Conservation (phyloP, 2,888 invertebrate genomes). For the Leucozona laternaria region DNA sequence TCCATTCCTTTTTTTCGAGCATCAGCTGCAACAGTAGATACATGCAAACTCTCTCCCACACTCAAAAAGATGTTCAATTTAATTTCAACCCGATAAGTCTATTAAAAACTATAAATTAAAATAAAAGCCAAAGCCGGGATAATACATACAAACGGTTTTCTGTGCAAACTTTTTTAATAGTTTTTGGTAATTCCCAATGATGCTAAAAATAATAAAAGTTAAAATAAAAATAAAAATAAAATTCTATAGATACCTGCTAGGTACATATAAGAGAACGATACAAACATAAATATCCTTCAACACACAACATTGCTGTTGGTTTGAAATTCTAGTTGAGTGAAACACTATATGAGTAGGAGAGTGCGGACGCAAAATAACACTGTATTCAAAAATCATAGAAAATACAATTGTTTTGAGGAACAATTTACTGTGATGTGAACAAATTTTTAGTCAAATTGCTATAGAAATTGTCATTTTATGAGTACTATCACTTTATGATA, state of each 20-base stretch:
- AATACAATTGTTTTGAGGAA: too few species aligned
- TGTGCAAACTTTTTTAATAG: constrained; percentile 53
- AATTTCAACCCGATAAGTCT: constrained; percentile 24
- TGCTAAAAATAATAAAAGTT: constrained; percentile 6
- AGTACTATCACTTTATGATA: too few species aligned
- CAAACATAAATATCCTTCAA: constrained; percentile 47
- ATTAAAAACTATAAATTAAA: constrained; percentile 55
- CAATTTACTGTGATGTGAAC: too few species aligned
- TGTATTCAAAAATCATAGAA: too few species aligned
- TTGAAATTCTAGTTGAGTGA: background rate
- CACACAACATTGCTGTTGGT: background rate
- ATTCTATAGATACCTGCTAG: too few species aligned
- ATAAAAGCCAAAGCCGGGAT: constrained; percentile 7
- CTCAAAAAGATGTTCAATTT: constrained; percentile 12
- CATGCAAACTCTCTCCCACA: background rate
- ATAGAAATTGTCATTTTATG: too few species aligned
- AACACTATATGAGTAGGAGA: too few species aligned
- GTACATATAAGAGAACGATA: background rate
- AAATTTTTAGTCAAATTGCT: too few species aligned
- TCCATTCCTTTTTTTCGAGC: background rate
- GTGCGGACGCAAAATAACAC: too few species aligned
- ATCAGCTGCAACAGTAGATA: background rate
- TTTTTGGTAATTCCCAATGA: constrained; percentile 26
- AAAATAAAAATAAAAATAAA: background rate
- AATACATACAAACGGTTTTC: constrained; percentile 16